Evolutionary conservation across 2,888 invertebrate genomes (phyloP), one percentile per base, ranked within the genome.

Genomic region (Thecocarcelia acutangulata): DNA sequence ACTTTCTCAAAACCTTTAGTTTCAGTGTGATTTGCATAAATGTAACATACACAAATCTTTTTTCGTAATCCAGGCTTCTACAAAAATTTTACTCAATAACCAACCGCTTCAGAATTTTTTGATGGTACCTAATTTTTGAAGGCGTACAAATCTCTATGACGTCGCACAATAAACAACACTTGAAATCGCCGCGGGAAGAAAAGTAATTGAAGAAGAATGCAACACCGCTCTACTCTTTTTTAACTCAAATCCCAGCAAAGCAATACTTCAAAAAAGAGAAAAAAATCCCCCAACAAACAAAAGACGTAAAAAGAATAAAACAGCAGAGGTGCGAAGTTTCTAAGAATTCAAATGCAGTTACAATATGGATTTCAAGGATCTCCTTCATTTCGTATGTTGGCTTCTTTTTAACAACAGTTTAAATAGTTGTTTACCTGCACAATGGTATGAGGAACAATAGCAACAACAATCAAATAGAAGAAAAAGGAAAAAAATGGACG

Each of bases 1-100:
- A 24, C 5, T 2, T 24, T 24, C 24, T 24, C 24, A 5, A 24
- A 24, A 24, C 5, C 24, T 24, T 24, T 24, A 24, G 2, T 24
- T 24, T 24, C 24, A 24, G 24, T 24, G 24, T n/a, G 24, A 24
- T 24, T 24, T 24, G 24, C 5, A 5, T 24, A 24, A 24, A 3
- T 24, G 24, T 5, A 12, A 50, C 24, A 28, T 6, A 46, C 33
- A 56, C 19, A n/a, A 58, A 44, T 24, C 44, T 56, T 48, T 5
- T 40, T 52, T 63, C n/a, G n/a, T n/a, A 73, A 68, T 64, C 68
- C 69, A 37, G 69, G 58, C 58, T 69, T 64, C 85, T 85, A 84
- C 85, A 68, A 69, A 70, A 82, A 84, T 85, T 86, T 85, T 85
- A 84, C 81, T 85, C 86, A 86, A 86, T 85, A 86, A 85, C 86